phyloP scores from a whole-genome alignment of 2,797 vertebrate species.

The Cryptoprocta ferox region DNA sequence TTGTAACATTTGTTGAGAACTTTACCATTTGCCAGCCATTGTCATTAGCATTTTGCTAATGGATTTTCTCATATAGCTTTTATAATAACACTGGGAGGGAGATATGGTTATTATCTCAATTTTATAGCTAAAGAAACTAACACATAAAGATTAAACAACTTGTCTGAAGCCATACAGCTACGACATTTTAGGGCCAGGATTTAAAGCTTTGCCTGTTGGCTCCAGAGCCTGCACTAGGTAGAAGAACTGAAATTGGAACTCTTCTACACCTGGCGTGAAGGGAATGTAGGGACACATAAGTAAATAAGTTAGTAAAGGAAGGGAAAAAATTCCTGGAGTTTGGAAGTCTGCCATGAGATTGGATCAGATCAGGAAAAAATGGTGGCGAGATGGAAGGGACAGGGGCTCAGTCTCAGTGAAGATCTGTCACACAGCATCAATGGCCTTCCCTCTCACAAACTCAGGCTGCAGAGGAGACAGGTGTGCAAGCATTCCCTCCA shows the following conservation, averaged over 20 bases:
- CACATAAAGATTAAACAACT: neutral
- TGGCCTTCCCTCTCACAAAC: neutral
- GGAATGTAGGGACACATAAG: neutral
- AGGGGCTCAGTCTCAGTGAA: neutral
- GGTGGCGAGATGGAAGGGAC: neutral
- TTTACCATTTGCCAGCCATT: neutral
- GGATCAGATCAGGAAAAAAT: neutral
- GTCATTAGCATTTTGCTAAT: neutral
- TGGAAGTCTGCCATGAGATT: neutral
- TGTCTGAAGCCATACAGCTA: neutral
- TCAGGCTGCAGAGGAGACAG: neutral
- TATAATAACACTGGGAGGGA: neutral
- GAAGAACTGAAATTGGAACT: neutral
- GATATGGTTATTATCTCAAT: neutral
- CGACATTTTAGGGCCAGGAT: neutral
- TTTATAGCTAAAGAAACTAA: neutral
- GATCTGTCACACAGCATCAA: neutral
- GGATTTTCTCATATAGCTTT: neutral
- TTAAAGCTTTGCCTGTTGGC: neutral
- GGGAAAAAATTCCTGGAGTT: neutral
- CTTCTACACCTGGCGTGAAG: neutral
- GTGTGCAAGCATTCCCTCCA: accelerated
- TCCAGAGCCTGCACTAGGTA: neutral
- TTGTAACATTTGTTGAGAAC: neutral
- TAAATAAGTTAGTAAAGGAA: neutral